Conservation (phyloP, 2,888 invertebrate species). For the Microchrysa polita region DNA sequence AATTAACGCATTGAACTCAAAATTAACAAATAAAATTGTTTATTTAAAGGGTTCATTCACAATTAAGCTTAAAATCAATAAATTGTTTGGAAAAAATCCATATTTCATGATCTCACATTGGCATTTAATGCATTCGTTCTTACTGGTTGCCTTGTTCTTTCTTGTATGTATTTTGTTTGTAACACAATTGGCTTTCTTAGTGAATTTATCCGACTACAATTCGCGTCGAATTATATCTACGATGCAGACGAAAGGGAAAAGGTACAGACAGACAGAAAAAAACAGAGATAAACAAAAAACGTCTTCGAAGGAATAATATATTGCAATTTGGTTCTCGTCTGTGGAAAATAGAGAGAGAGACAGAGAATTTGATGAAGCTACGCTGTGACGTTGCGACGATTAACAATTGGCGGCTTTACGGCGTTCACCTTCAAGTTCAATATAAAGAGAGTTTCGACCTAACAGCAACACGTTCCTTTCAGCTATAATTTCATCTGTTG, state of each 20-base stretch:
- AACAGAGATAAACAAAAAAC: background rate
- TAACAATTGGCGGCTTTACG: background rate
- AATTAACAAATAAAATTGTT: conserved; percentile 36
- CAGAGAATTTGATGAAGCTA: background rate
- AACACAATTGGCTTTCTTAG: conserved; percentile 12
- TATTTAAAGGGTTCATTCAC: conserved; percentile 42
- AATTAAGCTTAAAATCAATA: conserved; percentile 42
- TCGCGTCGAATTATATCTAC: conserved; percentile 36
- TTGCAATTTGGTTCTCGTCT: background rate
- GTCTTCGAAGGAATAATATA: background rate
- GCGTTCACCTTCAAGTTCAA: background rate
- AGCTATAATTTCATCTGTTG: background rate
- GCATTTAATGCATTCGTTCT: background rate
- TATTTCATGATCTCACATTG: background rate
- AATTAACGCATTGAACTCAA: conserved; percentile 37
- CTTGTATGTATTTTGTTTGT: conserved; percentile 24
- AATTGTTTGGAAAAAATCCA: conserved; percentile 20
- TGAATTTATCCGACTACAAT: background rate
- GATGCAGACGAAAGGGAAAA: background rate
- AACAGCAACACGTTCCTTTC: too few relatives aligned
- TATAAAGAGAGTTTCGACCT: background rate
- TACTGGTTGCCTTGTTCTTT: too few relatives aligned
- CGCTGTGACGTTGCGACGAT: background rate
- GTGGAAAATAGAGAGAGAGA: background rate
- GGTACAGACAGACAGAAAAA: conserved; percentile 2